These are phyloP conservation scores for Hydra vulgaris DNA, from an alignment of 30 jellyfish, hydroid and myxozoan genomes.

Conservation along the genomic window DNA sequence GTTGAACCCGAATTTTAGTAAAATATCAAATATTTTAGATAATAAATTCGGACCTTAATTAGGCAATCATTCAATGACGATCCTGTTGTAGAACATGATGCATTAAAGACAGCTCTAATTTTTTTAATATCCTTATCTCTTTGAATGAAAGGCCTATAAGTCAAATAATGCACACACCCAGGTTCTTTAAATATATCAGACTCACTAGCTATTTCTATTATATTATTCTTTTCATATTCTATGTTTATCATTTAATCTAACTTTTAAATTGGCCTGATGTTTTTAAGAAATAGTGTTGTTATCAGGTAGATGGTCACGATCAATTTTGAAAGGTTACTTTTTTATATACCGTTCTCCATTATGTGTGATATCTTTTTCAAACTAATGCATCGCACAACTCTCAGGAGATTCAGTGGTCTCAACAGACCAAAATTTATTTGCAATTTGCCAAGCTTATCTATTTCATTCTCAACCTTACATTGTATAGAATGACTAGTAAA, in stretches of 20 bases:
- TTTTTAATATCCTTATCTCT: background rate
- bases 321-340: background rate
- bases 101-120: background rate
- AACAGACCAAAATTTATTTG: conserved; percentile 3
- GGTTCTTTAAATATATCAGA: conserved; percentile 3
- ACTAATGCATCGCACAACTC: background rate
- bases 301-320: background rate
- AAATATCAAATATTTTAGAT: background rate
- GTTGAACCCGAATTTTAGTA: background rate
- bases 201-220: background rate
- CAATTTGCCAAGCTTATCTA: background rate
- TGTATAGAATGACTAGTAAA: background rate
- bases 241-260: background rate
- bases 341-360: background rate
- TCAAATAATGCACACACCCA: background rate
- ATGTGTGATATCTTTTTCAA: background rate
- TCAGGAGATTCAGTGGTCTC: conserved; percentile 2
- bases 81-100: conserved; percentile 2
- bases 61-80: background rate
- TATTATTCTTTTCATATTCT: background rate
- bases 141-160: background rate
- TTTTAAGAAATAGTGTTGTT: background rate
- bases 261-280: background rate
- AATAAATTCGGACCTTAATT: conserved; percentile 3
- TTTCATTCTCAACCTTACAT: background rate